Conservation (phyloP, 2,797 vertebrate genomes). For the Clarias pachynema region DNA sequence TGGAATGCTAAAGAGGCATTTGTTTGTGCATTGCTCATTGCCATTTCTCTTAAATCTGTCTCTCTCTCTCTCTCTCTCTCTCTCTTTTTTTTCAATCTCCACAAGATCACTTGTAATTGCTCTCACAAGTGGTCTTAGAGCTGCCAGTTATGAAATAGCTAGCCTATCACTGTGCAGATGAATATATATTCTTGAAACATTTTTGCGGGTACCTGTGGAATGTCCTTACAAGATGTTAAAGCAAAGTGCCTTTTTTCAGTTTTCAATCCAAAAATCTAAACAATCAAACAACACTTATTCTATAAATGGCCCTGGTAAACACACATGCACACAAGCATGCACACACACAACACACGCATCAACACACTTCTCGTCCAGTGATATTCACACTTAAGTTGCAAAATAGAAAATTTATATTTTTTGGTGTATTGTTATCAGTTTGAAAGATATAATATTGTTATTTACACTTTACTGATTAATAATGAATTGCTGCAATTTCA, state of each 20-base stretch:
- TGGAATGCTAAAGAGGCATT: conserved; percentile 83
- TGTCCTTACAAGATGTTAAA: conserved; percentile 18
- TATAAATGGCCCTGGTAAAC: neutral
- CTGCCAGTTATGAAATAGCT: conserved; percentile 32
- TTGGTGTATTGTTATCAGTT: neutral
- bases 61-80: conserved; percentile 55
- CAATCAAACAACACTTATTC: neutral
- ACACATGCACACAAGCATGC: conserved; percentile 5
- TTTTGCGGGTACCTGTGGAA: neutral
- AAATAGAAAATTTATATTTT: neutral
- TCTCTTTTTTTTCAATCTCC: conserved; percentile 25
- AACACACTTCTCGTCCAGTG: neutral
- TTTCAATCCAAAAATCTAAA: conserved; percentile 2
- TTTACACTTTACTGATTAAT: neutral
- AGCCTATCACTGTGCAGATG: conserved; percentile 30
- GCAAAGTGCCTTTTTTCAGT: neutral
- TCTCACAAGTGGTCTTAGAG: conserved; percentile 33
- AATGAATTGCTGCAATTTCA: neutral
- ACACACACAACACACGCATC: conserved; percentile 26
- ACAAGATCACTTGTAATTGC: conserved; percentile 30
- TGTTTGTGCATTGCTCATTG: conserved; percentile 75
- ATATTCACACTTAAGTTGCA: neutral
- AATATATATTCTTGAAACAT: conserved; percentile 24
- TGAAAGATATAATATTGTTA: neutral
- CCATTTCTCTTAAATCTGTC: conserved; percentile 35